These are phyloP conservation scores for Aphis gossypii DNA, from an alignment of 1,140 invertebrate genomes.

Conservation along the genomic window DNA sequence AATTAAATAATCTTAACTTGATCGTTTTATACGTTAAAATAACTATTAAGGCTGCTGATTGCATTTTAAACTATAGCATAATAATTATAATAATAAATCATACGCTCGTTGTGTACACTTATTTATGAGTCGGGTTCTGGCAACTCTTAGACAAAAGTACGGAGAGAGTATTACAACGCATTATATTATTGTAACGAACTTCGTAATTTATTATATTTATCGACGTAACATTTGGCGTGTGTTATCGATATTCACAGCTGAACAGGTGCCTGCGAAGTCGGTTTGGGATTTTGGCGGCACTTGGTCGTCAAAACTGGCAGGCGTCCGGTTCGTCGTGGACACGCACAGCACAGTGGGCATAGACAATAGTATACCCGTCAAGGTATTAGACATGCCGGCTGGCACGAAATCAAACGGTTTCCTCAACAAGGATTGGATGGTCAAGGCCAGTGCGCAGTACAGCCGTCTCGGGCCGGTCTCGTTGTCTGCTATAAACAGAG, in stretches of 20 bases:
- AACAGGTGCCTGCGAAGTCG: neutral
- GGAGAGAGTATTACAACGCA: too few relatives aligned
- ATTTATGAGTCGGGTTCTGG: too few relatives aligned
- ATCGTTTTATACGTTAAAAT: too few relatives aligned
- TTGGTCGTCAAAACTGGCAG: slow-evolving; percentile 36
- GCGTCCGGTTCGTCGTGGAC: slow-evolving; percentile 35
- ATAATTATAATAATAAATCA: too few relatives aligned
- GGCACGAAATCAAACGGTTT: neutral
- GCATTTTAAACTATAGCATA: too few relatives aligned
- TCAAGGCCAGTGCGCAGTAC: neutral
- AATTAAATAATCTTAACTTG: too few relatives aligned
- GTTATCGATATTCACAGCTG: neutral
- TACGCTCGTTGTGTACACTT: too few relatives aligned
- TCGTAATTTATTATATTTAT: neutral
- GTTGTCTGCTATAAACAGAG: neutral
- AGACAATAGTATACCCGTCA: slow-evolving; percentile 35
- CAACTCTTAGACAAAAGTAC: too few relatives aligned
- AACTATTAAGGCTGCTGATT: too few relatives aligned
- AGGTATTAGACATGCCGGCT: neutral
- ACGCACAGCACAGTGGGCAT: slow-evolving; percentile 24
- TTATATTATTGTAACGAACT: neutral
- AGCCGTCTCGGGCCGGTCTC: neutral
- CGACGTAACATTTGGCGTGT: neutral
- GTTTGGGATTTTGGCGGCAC: slow-evolving; percentile 36
- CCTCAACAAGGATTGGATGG: slow-evolving; percentile 30